Conservation (phyloP, 2,797 vertebrate genomes). For the Harpagifer antarcticus region DNA sequence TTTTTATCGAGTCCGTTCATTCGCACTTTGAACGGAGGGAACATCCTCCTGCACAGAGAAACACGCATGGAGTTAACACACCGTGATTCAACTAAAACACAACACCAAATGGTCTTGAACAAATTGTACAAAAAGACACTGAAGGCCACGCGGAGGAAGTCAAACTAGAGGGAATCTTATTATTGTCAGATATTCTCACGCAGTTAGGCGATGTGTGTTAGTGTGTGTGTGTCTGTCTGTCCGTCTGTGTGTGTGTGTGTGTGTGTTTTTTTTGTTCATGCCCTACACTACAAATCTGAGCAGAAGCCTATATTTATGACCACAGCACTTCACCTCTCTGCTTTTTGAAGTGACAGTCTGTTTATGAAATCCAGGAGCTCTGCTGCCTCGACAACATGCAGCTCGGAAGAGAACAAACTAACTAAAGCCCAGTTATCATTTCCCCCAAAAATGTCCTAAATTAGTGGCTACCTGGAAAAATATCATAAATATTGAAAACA, state of each 20-base stretch:
- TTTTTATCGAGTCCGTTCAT: constrained; percentile 98
- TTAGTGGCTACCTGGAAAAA: background rate
- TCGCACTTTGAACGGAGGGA: constrained; percentile 97
- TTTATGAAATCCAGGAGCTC: constrained; percentile 77
- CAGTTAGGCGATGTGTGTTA: constrained; percentile 27
- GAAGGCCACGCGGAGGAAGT: background rate
- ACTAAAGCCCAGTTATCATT: constrained; percentile 17
- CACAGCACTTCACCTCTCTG: constrained; percentile 63
- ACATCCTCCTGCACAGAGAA: constrained; percentile 91
- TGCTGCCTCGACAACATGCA: constrained; percentile 60
- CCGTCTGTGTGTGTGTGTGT: background rate
- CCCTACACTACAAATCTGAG: constrained; percentile 55
- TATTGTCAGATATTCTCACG: constrained; percentile 34
- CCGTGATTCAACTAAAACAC: constrained; percentile 24
- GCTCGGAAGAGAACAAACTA: constrained; percentile 48
- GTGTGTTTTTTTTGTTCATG: constrained; percentile 41
- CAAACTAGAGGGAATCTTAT: constrained; percentile 26
- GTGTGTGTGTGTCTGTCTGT: constrained; percentile 8
- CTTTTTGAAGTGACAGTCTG: constrained; percentile 78
- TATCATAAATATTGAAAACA: background rate
- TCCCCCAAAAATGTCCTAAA: constrained; percentile 37
- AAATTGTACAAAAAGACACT: constrained; percentile 9
- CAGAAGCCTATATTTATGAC: constrained; percentile 68
- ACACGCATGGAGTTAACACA: constrained; percentile 37
- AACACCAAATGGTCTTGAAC: background rate